A percentile compares a stretch with the other conserved stretches of the same genome.
Evolutionary conservation across 2,113 vertebrate species (phyloP).

Genomic region (Gnathonemus longibarbis): DNA sequence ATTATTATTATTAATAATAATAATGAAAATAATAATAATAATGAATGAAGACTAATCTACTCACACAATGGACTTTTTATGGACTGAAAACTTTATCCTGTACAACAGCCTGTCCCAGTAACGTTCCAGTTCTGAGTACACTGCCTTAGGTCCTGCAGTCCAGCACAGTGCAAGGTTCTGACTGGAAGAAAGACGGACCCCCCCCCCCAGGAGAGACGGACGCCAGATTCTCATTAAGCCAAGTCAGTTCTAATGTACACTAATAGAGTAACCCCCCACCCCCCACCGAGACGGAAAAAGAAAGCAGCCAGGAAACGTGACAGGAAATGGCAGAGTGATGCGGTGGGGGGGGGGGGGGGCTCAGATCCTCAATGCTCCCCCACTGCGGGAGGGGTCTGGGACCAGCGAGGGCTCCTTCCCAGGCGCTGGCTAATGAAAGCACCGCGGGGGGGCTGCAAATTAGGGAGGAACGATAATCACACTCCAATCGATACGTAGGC

Average conservation of each 20-base stretch:
- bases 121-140: neutral
- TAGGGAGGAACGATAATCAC: constrained; percentile 10
- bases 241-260: neutral
- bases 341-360: neutral
- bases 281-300: neutral
- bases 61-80: neutral
- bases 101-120: neutral
- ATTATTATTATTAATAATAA: neutral
- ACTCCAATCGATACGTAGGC: constrained; percentile 11
- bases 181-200: neutral
- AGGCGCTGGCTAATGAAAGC: constrained; percentile 8
- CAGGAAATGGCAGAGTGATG: neutral
- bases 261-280: neutral
- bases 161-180: neutral
- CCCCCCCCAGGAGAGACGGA: neutral
- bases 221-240: neutral
- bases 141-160: neutral
- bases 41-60: neutral
- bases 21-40: neutral
- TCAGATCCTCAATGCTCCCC: neutral
- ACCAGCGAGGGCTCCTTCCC: neutral
- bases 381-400: neutral
- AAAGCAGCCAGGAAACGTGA: neutral
- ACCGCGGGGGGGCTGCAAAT: constrained; percentile 8
- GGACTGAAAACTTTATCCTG: neutral